A percentile compares a stretch with the other conserved stretches of the same genome.
Conservation (phyloP, 2,797 vertebrate genomes). For the Argya squamiceps region DNA sequence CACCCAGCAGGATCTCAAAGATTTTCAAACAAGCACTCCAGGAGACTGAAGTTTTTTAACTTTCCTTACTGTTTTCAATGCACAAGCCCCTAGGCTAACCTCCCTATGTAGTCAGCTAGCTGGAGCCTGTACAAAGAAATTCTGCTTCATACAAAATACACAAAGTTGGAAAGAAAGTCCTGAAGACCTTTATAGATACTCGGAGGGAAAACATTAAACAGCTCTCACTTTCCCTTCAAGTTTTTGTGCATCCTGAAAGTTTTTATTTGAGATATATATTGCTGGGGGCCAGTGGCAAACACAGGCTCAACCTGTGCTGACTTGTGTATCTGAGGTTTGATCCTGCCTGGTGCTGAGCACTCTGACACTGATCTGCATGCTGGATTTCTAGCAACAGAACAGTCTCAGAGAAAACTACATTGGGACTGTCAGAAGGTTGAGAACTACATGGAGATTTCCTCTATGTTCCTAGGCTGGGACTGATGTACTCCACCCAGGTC, state of each 20-base stretch:
- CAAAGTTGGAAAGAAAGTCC: not conserved
- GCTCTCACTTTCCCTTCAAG: not conserved
- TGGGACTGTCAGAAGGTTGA: not conserved
- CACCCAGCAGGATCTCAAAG: slow-evolving; percentile 25
- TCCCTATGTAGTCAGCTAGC: slow-evolving; percentile 3
- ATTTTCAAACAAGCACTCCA: slow-evolving; percentile 48
- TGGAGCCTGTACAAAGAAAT: slow-evolving; percentile 48
- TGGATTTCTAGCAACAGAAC: not conserved
- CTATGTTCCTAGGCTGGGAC: not conserved
- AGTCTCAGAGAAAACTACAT: not conserved
- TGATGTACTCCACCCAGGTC: not conserved
- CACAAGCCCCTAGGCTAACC: slow-evolving; percentile 26
- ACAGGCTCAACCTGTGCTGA: not conserved
- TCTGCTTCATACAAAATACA: slow-evolving; percentile 1
- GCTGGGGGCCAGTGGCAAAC: not conserved
- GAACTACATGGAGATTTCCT: not conserved
- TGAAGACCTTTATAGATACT: slow-evolving; percentile 4
- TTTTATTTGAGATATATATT: not conserved
- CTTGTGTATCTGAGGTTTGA: not conserved
- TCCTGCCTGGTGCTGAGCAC: not conserved
- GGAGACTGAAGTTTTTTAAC: slow-evolving; percentile 14
- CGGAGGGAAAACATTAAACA: slow-evolving; percentile 1
- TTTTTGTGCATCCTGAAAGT: not conserved
- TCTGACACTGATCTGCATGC: not conserved
- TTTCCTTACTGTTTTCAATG: slow-evolving; percentile 25